Base-by-base conservation (phyloP, 2,797 vertebrate species). In the Anguilla megastoma region DNA sequence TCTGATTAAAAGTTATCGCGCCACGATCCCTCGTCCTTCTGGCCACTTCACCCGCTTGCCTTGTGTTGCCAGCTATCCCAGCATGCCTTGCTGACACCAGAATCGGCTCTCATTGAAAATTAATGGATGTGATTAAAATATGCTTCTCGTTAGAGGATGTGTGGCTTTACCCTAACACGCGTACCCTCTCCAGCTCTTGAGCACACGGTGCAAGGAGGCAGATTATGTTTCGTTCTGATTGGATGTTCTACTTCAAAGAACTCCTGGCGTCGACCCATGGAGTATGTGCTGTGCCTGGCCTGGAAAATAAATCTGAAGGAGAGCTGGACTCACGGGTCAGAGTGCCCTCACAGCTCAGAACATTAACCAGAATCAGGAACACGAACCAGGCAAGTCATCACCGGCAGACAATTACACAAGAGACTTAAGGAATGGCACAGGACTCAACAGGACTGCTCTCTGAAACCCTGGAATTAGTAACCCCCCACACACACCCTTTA, bases 171-270 rank as follows among this genome's bases (percentile, higher is more conserved):
- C 36, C 36, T 41, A 41, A 41, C 36, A 48, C 18, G 18, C 3
- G 41, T 5, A 12, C 9, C 10, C 36, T 24, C 54, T n/a, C 36
- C 41, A 12, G 87, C 88, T 90, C 86, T 85, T 71, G 2, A 41
- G 36, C 36, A 41, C 36, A 41, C 36, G 8, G 21, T 85, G 84
- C 80, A 88, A 88, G 89, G 21, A 36, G 90, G 89, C n/a, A 84
- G 93, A 91, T 95, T 90, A 88, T 52, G 88, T 95, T 95, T 93
- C 92, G 74, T 91, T 90, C 90, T 58, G 90, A 90, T 90, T 93
- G 92, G 91, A 91, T 56, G 56, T 63, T 90, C 91, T 86, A 87
- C 87, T 88, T 84, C 10, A 89, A 87, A 88, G 89, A 90, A 89
- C 89, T 91, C 87, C 86, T 88, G 89, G 93, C 90, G 93, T 93